phyloP scores from a whole-genome alignment of 1,140 invertebrate species.

The Diorhabda sublineata region DNA sequence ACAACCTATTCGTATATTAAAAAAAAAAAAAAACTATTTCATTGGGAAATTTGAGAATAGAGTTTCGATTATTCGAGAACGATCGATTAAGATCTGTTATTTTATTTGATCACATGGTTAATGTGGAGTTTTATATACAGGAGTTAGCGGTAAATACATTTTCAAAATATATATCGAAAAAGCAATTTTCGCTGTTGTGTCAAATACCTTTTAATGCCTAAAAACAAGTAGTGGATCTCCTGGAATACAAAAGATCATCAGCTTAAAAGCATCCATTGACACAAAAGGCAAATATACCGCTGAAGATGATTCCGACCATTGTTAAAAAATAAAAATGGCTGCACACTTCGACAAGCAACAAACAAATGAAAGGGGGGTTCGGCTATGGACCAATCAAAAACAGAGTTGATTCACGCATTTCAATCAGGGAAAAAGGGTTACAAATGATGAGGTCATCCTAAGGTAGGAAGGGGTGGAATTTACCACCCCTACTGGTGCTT shows the following conservation, averaged over 20 bases:
- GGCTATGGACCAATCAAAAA: constrained; percentile 30
- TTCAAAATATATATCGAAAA: no score
- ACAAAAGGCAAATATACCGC: neutral
- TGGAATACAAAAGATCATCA: neutral
- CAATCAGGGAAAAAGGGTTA: constrained; percentile 34
- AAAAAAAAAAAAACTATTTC: no score
- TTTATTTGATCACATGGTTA: no score
- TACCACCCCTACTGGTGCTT: constrained; percentile 8
- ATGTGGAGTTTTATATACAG: no score
- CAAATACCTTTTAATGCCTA: no score
- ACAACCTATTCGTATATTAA: no score
- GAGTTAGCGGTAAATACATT: no score
- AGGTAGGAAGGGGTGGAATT: constrained; percentile 21
- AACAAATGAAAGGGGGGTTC: constrained; percentile 24
- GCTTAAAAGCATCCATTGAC: neutral
- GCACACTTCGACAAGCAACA: constrained; percentile 24
- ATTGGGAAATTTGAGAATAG: no score
- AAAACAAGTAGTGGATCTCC: neutral
- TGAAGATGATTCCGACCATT: constrained; percentile 4
- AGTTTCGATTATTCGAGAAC: no score
- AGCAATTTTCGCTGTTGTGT: no score
- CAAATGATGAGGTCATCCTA: constrained; percentile 37
- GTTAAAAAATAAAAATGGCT: constrained; percentile 31
- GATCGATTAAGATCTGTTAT: no score
- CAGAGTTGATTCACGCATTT: constrained; percentile 36